phyloP scores from a whole-genome alignment of 92 coral and sea anemone genomes.

The Pocillopora grandis region DNA sequence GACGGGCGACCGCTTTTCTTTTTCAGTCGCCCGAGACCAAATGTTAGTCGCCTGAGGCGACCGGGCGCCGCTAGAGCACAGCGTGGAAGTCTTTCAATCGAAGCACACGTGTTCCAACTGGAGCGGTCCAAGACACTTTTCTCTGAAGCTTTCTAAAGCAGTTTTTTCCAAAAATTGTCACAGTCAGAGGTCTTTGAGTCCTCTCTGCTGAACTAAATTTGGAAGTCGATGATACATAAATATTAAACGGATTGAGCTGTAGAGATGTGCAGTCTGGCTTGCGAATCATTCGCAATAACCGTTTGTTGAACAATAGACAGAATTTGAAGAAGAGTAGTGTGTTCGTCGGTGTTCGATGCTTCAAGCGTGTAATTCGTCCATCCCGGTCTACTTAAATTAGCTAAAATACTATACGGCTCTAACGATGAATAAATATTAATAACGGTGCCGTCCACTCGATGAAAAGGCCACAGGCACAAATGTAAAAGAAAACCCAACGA shows the following conservation, averaged over 20 bases:
- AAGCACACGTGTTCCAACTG: too few species aligned
- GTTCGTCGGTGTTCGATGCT: slow-evolving; percentile 36
- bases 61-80: too few species aligned
- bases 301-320: slow-evolving; percentile 59
- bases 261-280: slow-evolving; percentile 70
- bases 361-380: slow-evolving; percentile 57
- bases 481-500: slow-evolving; percentile 31
- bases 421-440: slow-evolving; percentile 76
- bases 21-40: too few species aligned
- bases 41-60: too few species aligned
- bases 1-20: too few species aligned
- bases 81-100: too few species aligned
- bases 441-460: slow-evolving; percentile 55
- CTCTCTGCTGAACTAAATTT: too few species aligned
- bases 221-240: not conserved
- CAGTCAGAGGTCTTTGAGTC: too few species aligned
- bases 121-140: too few species aligned
- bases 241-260: slow-evolving; percentile 40
- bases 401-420: slow-evolving; percentile 55
- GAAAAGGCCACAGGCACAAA: slow-evolving; percentile 25
- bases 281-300: slow-evolving; percentile 74
- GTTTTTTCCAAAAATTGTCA: too few species aligned
- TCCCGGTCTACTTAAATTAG: slow-evolving; percentile 62
- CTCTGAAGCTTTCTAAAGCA: too few species aligned
- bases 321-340: slow-evolving; percentile 27